Conservation (phyloP, 2,113 vertebrate species). For the Clarias batrachus region DNA sequence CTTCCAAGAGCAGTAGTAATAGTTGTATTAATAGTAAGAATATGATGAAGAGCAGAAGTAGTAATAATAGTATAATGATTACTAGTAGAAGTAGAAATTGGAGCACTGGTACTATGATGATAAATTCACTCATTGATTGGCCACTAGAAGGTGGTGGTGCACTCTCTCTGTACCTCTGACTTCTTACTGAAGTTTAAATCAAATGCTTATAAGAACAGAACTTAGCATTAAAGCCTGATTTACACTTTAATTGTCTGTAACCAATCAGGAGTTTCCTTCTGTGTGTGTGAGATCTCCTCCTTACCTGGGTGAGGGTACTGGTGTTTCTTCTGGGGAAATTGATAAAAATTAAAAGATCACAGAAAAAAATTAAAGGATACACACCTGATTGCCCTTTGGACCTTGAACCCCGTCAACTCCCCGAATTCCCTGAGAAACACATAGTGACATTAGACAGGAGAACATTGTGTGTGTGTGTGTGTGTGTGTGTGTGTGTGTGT, state of each 20-base stretch:
- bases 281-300: background rate
- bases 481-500: slow-evolving; percentile 14
- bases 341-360: background rate
- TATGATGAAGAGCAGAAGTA: background rate
- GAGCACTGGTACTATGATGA: background rate
- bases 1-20: background rate
- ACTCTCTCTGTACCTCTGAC: background rate
- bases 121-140: background rate
- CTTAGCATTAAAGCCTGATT: background rate
- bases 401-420: slow-evolving; percentile 85
- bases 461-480: slow-evolving; percentile 3
- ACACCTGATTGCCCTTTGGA: slow-evolving; percentile 85
- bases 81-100: background rate
- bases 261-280: background rate
- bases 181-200: background rate
- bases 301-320: background rate
- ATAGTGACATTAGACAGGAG: background rate
- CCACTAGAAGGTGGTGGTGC: background rate
- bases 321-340: background rate
- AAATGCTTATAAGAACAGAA: background rate
- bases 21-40: background rate
- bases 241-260: no score
- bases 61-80: background rate
- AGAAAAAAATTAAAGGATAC: slow-evolving; percentile 42
- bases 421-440: slow-evolving; percentile 72